Evolutionary conservation across 2,888 invertebrate genomes (phyloP), one percentile per base, ranked within the genome.

Genomic region (Hedychridium roseum): DNA sequence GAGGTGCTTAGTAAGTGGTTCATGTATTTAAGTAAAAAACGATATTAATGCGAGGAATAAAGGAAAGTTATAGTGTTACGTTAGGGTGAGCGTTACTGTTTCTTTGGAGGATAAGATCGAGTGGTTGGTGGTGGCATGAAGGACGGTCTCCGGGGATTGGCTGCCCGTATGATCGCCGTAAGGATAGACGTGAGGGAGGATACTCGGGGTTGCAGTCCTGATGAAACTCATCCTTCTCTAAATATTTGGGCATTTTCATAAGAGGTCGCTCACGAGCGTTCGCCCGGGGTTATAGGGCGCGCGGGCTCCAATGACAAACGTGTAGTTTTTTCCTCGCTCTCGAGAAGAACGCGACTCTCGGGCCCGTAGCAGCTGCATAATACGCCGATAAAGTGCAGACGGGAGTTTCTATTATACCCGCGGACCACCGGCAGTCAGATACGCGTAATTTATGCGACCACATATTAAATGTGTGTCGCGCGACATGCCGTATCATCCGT

Each of bases 181-280:
- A n/a, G 5, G 11, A 20, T 3, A 11, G 6, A n/a, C 2, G 9
- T 7, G 12, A 23, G 15, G 18, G 6, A 16, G 6, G n/a, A 28
- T 14, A 3, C 3, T 2, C 7, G 2, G 31, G 31, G 31, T 28
- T 7, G 31, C 2, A 4, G 12, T 43, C 36, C 46, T 58, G 46
- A 54, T 48, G 53, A 57, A 64, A 51, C 36, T 47, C 54, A 52
- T 62, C 36, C 50, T 46, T 37, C 35, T 46, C 50, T 48, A 65
- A 62, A 64, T 59, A 65, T 64, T 65, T 65, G 54, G 50, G 43
- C 46, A 52, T 57, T 64, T 59, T 65, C 57, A 54, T 53, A 54
- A 66, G 50, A 31, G 34, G 23, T 30, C 15, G 36, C 41, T 27
- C n/a, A 15, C 21, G 32, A 43, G 41, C n/a, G n/a, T n/a, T n/a